Base-by-base conservation (phyloP, 2,113 vertebrate genomes). In the Semnornis frantzii region DNA sequence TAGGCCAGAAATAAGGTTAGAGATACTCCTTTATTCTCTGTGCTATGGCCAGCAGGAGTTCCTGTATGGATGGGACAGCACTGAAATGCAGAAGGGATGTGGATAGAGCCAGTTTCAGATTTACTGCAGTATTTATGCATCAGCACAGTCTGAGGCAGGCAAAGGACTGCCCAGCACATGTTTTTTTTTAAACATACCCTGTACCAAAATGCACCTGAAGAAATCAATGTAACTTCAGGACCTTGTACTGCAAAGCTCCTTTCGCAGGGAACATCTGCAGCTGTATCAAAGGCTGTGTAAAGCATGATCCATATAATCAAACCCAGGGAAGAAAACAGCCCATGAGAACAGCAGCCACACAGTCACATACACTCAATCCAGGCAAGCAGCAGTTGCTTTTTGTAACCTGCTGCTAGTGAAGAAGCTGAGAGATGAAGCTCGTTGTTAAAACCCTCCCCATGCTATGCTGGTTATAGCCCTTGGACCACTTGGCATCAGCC, bases 41-140 rank as follows among this genome's bases (percentile, higher is more conserved):
- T 1, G 0, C 30, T 54, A 18, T 55, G 33, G 30, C 15, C 0
- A 2, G 12, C 12, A 52, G 54, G 44, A 70, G 64, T 3, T 77
- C 33, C 33, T 9, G 0, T 31, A 86, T 30, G 3, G 3, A 23
- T 1, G 2, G 68, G 25, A 58, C 1, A 6, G 52, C 59, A 16
- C 15, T 12, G 25, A 80, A 89, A 90, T 16, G 64, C 48, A 80
- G 71, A 18, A 30, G 9, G 3, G 8, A 44, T 13, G 42, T 5
- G 21, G 14, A 31, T 21, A 74, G 60, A 68, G 31, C 15, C 15
- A 42, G 37, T 60, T 72, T 90, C 3, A 3, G 72, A 88, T 48
- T 58, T 57, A 57, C 65, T 37, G 17, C 9, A 4, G 17, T 9
- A 31, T 11, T 52, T 58, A 24, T 42, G 9, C 10, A 48, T 20